phyloP scores from a whole-genome alignment of 2,888 invertebrate species.

The Terebella lapidaria region DNA sequence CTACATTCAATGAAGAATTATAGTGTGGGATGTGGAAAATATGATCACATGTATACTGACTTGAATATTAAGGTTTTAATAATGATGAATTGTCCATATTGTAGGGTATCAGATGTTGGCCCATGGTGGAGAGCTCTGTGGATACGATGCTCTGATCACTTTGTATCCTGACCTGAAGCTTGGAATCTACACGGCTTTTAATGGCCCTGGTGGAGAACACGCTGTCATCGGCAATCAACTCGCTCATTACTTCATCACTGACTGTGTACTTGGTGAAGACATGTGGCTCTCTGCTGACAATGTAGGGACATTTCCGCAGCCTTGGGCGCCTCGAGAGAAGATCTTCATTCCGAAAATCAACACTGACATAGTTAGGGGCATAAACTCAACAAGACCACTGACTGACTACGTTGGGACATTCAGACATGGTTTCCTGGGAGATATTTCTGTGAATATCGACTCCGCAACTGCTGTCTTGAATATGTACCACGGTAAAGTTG shows the following conservation, averaged over 20 bases:
- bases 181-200: conserved; percentile 40
- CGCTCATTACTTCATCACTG: conserved; percentile 2
- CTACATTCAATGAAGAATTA: too few species aligned
- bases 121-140: conserved; percentile 44
- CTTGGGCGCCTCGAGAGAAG: conserved; percentile 3
- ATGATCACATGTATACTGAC: too few species aligned
- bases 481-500: not conserved
- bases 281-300: not conserved
- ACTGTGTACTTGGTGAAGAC: not conserved
- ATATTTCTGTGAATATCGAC: not conserved
- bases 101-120: conserved; percentile 38
- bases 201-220: conserved; percentile 31
- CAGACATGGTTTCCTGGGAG: conserved; percentile 6
- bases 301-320: conserved; percentile 3
- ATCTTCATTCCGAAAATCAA: not conserved
- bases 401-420: conserved; percentile 1
- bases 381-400: not conserved
- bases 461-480: not conserved
- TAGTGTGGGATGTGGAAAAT: too few species aligned
- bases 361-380: not conserved
- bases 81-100: too few species aligned
- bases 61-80: too few species aligned
- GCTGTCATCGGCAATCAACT: conserved; percentile 3
- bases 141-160: conserved; percentile 39
- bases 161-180: conserved; percentile 38